These are phyloP conservation scores for Orthonyx spaldingii DNA, from an alignment of 2,113 vertebrate genomes.

Conservation along the genomic window DNA sequence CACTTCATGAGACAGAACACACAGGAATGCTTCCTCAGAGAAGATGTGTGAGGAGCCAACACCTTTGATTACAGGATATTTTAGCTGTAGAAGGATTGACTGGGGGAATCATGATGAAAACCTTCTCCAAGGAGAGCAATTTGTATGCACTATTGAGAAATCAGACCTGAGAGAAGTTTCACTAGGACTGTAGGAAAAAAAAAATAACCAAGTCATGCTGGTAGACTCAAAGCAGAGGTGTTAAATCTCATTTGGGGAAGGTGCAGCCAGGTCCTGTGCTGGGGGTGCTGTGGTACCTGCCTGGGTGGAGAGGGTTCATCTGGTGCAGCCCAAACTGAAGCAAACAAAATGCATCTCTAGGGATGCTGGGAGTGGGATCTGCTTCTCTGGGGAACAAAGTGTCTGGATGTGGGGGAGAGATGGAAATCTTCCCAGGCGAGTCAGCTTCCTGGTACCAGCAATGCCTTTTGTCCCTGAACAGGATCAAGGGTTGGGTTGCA, in stretches of 20 bases:
- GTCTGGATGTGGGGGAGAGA: background rate
- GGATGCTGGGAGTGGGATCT: background rate
- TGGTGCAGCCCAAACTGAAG: background rate
- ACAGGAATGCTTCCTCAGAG: background rate
- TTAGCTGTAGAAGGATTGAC: background rate
- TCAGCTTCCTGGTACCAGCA: background rate
- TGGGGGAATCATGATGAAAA: constrained; percentile 1
- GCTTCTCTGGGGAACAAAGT: background rate
- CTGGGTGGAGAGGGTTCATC: background rate
- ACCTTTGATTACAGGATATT: constrained; percentile 8
- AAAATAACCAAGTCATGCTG: background rate
- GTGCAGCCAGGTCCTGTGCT: background rate
- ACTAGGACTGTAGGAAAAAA: background rate
- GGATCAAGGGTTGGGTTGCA: background rate
- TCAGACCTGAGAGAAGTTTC: background rate
- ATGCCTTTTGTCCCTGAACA: background rate
- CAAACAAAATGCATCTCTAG: background rate
- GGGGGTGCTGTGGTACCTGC: background rate
- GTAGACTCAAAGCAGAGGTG: background rate
- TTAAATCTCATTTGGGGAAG: background rate
- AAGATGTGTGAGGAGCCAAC: background rate
- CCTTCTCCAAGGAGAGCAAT: constrained; percentile 20
- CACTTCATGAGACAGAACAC: background rate
- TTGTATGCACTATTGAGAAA: constrained; percentile 17
- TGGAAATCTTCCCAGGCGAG: background rate